Evolutionary conservation across 2,888 invertebrate species (phyloP).

Genomic region (Phaedon cochleariae): DNA sequence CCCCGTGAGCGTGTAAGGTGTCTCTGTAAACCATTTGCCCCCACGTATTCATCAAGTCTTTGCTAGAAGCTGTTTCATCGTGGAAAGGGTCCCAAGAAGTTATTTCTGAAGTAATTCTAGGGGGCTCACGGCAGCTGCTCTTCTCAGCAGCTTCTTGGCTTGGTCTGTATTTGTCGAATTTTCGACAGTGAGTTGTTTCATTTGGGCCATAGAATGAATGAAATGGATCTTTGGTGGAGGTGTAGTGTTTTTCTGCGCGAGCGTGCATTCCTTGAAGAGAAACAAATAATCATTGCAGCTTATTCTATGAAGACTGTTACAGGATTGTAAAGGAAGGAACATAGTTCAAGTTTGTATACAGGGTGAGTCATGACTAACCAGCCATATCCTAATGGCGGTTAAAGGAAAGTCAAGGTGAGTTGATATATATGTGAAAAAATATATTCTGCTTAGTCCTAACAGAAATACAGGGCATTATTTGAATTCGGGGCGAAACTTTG

Average conservation of each 20-base stretch:
- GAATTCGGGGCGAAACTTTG: too few relatives aligned
- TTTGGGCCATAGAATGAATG: conserved; percentile 31
- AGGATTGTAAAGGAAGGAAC: too few relatives aligned
- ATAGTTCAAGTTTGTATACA: too few relatives aligned
- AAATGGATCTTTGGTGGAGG: conserved; percentile 16
- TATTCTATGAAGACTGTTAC: too few relatives aligned
- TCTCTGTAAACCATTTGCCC: conserved; percentile 51
- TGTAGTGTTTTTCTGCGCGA: neutral
- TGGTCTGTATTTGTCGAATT: conserved; percentile 14
- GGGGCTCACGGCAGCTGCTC: neutral
- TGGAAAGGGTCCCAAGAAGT: conserved; percentile 51
- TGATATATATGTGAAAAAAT: too few relatives aligned
- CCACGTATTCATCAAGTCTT: conserved; percentile 44
- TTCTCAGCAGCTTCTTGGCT: conserved; percentile 10
- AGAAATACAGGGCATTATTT: too few relatives aligned
- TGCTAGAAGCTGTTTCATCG: conserved; percentile 38
- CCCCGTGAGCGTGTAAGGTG: conserved; percentile 46
- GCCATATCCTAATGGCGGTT: too few relatives aligned
- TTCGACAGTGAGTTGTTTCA: conserved; percentile 19
- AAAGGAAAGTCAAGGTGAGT: too few relatives aligned
- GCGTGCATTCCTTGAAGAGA: neutral
- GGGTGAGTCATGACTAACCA: too few relatives aligned
- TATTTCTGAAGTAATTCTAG: conserved; percentile 27
- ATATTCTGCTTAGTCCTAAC: too few relatives aligned
- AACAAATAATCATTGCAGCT: neutral